These are phyloP conservation scores for Bovichtus diacanthus DNA, from an alignment of 2,797 vertebrate genomes.

Conservation along the genomic window DNA sequence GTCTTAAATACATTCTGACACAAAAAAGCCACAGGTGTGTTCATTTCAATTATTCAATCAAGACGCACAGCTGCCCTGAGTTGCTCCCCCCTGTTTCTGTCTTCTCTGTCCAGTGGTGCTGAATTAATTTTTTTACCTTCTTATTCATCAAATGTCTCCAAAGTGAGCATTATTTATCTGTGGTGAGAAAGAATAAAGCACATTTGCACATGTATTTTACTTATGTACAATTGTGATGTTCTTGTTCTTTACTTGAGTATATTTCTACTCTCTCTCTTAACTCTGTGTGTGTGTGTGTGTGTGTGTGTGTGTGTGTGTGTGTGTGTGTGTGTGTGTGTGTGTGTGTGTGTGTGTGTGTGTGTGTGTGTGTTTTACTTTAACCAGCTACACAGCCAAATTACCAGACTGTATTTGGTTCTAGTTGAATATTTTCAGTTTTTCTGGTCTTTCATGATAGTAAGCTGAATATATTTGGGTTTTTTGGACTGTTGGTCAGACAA, in stretches of 20 bases:
- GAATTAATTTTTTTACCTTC: not conserved
- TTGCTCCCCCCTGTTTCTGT: conserved; percentile 13
- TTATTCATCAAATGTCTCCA: not conserved
- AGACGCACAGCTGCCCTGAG: conserved; percentile 14
- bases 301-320: too few species aligned
- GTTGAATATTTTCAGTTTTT: not conserved
- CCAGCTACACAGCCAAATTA: not conserved
- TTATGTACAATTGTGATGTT: too few species aligned
- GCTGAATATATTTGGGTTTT: not conserved
- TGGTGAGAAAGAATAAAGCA: not conserved
- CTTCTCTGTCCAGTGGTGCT: not conserved
- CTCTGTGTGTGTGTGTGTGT: too few species aligned
- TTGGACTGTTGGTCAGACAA: not conserved
- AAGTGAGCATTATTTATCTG: not conserved
- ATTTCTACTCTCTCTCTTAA: too few species aligned
- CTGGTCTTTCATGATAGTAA: not conserved
- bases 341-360: too few species aligned
- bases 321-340: too few species aligned
- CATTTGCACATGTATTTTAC: too few species aligned
- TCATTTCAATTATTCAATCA: conserved; percentile 15
- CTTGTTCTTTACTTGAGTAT: too few species aligned
- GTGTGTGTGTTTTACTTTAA: too few species aligned
- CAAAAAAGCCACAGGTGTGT: conserved; percentile 23
- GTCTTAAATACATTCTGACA: conserved; percentile 15
- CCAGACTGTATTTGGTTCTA: not conserved